These are phyloP conservation scores for Volucella inflata DNA, from an alignment of 2,888 invertebrate genomes.

Conservation along the genomic window DNA sequence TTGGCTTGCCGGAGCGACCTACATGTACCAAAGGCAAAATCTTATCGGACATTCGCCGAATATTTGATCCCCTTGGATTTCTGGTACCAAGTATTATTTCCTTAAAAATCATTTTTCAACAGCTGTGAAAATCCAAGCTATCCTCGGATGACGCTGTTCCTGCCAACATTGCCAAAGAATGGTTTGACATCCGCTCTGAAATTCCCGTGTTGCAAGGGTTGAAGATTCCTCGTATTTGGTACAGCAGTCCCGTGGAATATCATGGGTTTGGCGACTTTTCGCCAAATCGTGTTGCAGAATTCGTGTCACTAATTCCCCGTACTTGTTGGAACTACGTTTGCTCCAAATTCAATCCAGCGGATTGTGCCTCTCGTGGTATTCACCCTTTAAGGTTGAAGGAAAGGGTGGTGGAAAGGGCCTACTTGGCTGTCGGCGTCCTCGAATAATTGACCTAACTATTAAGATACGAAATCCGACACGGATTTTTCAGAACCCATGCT, in stretches of 20 bases:
- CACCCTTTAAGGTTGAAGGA: constrained; percentile 50
- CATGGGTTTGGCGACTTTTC: neutral
- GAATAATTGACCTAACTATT: no score
- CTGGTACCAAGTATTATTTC: neutral
- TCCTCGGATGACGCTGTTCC: neutral
- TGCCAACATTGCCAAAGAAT: neutral
- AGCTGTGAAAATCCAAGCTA: neutral
- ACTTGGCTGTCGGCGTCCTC: constrained; percentile 19
- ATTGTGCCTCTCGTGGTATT: constrained; percentile 71
- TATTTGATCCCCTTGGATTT: no score
- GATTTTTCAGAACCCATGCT: no score
- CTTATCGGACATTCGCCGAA: neutral
- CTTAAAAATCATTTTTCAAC: neutral
- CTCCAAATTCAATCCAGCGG: constrained; percentile 73
- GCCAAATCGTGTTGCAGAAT: constrained; percentile 69
- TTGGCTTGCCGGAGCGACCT: no score
- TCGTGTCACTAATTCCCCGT: constrained; percentile 33
- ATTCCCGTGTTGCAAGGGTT: neutral
- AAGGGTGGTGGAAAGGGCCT: constrained; percentile 76
- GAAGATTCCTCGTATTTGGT: neutral
- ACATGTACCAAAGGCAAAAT: no score
- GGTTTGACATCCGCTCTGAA: neutral
- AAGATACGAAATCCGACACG: no score
- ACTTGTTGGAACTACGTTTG: constrained; percentile 67
- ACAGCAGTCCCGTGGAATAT: neutral